Conservation (phyloP, 30 jellyfish, hydroid and myxozoan species). For the Mastigias papua region DNA sequence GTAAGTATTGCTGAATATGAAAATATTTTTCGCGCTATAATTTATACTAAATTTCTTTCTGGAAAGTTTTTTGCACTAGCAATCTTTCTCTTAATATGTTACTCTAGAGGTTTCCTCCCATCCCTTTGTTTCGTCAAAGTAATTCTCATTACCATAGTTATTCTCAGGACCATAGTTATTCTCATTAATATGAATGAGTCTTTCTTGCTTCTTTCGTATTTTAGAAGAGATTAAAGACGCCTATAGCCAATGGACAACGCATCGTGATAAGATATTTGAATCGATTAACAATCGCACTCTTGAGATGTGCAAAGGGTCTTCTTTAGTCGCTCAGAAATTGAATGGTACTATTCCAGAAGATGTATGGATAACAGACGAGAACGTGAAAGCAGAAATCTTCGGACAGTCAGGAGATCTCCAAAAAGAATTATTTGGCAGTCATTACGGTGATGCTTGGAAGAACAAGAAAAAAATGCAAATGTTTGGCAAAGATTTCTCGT, state of each 20-base stretch:
- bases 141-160: neutral
- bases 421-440: neutral
- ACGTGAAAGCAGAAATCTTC: neutral
- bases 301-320: neutral
- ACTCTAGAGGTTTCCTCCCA: no score
- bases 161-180: neutral
- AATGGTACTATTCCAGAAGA: neutral
- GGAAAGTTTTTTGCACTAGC: no score
- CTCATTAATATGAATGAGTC: neutral
- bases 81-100: no score
- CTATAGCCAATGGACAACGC: neutral
- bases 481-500: no score
- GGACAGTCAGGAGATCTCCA: neutral
- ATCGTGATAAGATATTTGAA: neutral
- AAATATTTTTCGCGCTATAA: no score
- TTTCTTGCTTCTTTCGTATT: neutral
- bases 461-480: no score
- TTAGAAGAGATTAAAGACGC: neutral
- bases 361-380: neutral
- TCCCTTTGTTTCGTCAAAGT: no score
- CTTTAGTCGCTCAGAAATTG: neutral
- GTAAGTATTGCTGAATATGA: no score
- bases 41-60: no score
- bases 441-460: no score
- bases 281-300: neutral